Evolutionary conservation across 1,140 invertebrate genomes (phyloP).

Genomic region (Aphelenchoides besseyi): DNA sequence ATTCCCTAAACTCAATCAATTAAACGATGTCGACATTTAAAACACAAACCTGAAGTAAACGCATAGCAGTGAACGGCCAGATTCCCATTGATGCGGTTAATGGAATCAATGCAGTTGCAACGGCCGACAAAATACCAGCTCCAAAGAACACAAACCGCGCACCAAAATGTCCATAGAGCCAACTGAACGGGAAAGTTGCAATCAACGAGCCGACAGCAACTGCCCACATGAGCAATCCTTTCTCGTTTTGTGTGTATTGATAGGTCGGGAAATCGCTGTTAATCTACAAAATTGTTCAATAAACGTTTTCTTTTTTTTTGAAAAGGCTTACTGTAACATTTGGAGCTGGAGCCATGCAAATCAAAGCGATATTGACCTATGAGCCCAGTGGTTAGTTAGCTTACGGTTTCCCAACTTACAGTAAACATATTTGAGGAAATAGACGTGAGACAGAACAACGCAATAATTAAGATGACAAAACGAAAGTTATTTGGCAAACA

Average conservation of each 20-base stretch:
- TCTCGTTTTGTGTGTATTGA: slow-evolving; percentile 13
- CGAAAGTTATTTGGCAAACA: slow-evolving; percentile 20
- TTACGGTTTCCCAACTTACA: not conserved
- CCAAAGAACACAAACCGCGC: slow-evolving; percentile 44
- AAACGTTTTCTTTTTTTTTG: not conserved
- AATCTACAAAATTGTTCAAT: slow-evolving; percentile 7
- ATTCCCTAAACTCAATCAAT: slow-evolving; percentile 27
- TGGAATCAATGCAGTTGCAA: slow-evolving; percentile 43
- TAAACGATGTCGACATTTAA: not conserved
- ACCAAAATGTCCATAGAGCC: slow-evolving; percentile 40
- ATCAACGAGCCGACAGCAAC: slow-evolving; percentile 35
- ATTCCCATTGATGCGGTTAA: slow-evolving; percentile 23
- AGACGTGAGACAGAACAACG: slow-evolving; percentile 10
- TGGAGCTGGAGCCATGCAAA: slow-evolving; percentile 12
- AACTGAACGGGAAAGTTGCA: slow-evolving; percentile 46
- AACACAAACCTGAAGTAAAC: slow-evolving; percentile 36
- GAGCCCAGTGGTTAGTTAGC: not conserved
- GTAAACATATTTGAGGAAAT: slow-evolving; percentile 24
- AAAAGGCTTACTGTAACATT: not conserved
- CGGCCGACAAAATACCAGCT: slow-evolving; percentile 41
- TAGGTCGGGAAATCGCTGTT: slow-evolving; percentile 8
- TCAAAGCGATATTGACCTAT: slow-evolving; percentile 14
- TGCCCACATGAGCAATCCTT: slow-evolving; percentile 21
- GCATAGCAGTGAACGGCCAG: slow-evolving; percentile 31
- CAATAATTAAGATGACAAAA: not conserved